Evolutionary conservation across 2,888 invertebrate genomes (phyloP).

Genomic region (Rhorus exstirpatorius): DNA sequence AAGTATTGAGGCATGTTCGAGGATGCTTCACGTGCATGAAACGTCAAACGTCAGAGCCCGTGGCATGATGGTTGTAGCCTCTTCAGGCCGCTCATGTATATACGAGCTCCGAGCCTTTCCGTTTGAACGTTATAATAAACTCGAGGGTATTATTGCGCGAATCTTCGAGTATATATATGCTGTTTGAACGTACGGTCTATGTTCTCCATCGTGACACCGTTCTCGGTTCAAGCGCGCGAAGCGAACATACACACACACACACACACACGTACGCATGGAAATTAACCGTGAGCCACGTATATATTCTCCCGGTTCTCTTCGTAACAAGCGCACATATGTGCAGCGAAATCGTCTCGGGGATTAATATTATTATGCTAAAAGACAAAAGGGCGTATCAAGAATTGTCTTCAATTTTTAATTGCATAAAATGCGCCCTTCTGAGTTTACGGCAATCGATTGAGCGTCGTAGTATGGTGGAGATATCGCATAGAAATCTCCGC

Average conservation of each 20-base stretch:
- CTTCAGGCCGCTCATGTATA: slow-evolving; percentile 14
- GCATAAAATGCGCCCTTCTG: background rate
- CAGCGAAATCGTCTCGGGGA: slow-evolving; percentile 25
- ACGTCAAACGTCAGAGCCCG: slow-evolving; percentile 45
- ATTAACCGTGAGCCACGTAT: slow-evolving; percentile 33
- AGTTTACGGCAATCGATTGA: background rate
- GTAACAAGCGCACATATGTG: slow-evolving; percentile 28
- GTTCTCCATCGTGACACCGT: slow-evolving; percentile 57
- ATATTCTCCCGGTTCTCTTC: slow-evolving; percentile 8
- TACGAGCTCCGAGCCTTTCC: slow-evolving; percentile 34
- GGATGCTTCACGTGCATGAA: slow-evolving; percentile 33
- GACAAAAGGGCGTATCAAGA: background rate
- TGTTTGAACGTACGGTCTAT: slow-evolving; percentile 67
- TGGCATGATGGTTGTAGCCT: slow-evolving; percentile 34
- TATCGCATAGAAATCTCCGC: slow-evolving; percentile 23
- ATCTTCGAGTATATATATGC: slow-evolving; percentile 60
- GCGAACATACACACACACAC: too few species aligned
- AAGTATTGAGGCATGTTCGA: slow-evolving; percentile 23
- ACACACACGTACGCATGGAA: background rate
- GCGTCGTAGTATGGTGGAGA: background rate
- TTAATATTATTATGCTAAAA: slow-evolving; percentile 15
- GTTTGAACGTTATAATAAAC: slow-evolving; percentile 80
- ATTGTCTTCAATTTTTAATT: background rate
- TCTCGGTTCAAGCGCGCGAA: too few species aligned
- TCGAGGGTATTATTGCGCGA: slow-evolving; percentile 78